These are phyloP conservation scores for Cettia cetti DNA, from an alignment of 2,113 vertebrate species.

Conservation along the genomic window DNA sequence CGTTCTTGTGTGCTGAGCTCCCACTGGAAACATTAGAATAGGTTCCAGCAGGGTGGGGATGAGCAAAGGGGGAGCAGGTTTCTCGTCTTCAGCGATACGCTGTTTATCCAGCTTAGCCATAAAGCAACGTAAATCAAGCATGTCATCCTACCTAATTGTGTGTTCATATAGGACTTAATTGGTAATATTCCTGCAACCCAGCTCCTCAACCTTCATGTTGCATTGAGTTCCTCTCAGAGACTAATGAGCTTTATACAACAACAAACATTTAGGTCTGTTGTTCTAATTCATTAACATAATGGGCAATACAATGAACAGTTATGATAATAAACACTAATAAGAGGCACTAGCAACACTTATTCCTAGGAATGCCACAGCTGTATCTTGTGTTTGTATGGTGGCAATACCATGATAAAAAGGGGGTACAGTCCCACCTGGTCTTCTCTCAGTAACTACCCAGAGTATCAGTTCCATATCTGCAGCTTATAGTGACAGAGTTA, in stretches of 20 bases:
- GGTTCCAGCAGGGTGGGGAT: conserved; percentile 40
- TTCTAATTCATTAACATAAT: conserved; percentile 75
- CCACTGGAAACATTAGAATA: background rate
- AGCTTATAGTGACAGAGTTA: background rate
- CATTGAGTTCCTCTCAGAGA: conserved; percentile 38
- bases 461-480: background rate
- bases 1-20: background rate
- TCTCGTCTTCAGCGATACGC: background rate
- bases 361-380: background rate
- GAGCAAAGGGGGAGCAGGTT: conserved; percentile 19
- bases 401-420: background rate
- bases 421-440: background rate
- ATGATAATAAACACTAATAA: conserved; percentile 64
- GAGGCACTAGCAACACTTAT: conserved; percentile 22
- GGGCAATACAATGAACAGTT: conserved; percentile 58
- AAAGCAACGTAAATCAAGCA: conserved; percentile 72
- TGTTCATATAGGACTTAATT: conserved; percentile 73
- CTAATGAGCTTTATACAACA: conserved; percentile 69
- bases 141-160: conserved; percentile 69
- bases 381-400: background rate
- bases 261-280: conserved; percentile 68
- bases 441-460: background rate
- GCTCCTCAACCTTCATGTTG: conserved; percentile 50
- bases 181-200: conserved; percentile 60
- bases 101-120: conserved; percentile 64